Conservation (phyloP, 2,888 invertebrate genomes). For the Byasa hedistus region DNA sequence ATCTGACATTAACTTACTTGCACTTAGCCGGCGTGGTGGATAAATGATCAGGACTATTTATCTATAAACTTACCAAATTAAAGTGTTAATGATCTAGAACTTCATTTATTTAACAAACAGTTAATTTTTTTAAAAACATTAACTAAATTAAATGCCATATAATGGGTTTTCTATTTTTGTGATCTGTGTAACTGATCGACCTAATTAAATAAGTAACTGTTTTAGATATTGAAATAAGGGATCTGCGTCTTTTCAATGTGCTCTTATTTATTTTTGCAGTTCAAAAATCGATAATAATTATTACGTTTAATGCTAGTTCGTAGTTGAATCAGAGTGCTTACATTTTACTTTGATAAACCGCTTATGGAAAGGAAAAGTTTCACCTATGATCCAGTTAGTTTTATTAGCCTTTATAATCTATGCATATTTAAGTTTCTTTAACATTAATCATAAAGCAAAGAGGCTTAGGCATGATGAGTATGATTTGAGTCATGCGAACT, state of each 20-base stretch:
- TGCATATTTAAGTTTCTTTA: background rate
- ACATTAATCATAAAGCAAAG: constrained; percentile 2
- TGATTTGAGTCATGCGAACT: constrained; percentile 5
- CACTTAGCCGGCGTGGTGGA: no score
- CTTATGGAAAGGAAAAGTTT: background rate
- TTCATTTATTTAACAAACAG: background rate
- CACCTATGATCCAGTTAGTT: background rate
- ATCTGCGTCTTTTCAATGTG: background rate
- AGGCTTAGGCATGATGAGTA: background rate
- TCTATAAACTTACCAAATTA: no score
- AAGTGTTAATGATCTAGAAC: no score
- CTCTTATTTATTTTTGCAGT: background rate
- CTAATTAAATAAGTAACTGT: constrained; percentile 13
- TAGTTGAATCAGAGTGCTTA: no score
- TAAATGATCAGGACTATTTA: no score
- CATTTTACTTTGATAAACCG: background rate
- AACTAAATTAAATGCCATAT: background rate
- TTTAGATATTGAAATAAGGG: constrained; percentile 5
- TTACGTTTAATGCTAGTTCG: no score
- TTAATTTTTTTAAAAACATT: background rate
- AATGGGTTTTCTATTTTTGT: background rate
- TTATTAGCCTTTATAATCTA: background rate
- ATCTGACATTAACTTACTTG: no score
- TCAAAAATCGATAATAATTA: no score
- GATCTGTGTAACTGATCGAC: background rate